Evolutionary conservation across 2,888 invertebrate species (phyloP), one percentile per base, ranked within the genome.

Genomic region (Apocheima hispidaria): DNA sequence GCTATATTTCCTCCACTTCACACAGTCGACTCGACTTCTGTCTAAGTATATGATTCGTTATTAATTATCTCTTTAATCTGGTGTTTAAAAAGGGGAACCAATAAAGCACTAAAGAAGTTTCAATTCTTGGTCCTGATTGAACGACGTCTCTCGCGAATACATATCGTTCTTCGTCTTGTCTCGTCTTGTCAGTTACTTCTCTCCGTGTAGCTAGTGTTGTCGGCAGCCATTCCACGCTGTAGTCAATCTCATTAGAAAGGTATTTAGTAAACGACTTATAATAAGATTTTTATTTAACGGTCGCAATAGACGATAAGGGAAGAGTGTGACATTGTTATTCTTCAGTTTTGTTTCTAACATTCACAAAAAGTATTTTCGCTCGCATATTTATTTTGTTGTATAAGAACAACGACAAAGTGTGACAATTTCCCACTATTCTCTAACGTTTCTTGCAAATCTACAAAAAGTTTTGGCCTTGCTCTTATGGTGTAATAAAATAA

Each of bases 161-260:
- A 89, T 90, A 90, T 90, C 90, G 87, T 86, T 84, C 74, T 82
- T 84, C 79, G 81, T 86, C 83, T 84, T 79, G 84, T 83, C 84
- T 79, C 76, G 77, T 82, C 79, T 81, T 70, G 73, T 77, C 81
- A 81, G 77, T 78, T 69, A 61, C 38, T 75, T 72, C 72, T 78
- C 71, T 79, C 69, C 70, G 68, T 74, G 75, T 86, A 81, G 77
- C 76, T 71, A 72, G 71, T 70, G 66, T 78, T 82, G 70, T 78
- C 66, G 63, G 71, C 77, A 76, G 77, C 71, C 69, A 75, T 77
- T 73, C 73, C 65, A 72, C 52, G 68, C 70, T 58, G 66, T 78
- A 76, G 69, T 67, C 33, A 60, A 33, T 28, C 55, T 63, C 10
- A 23, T 60, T 62, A 74, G 60, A 64, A n/a, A n/a, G n/a, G n/a